Base-by-base conservation (phyloP, 2,888 invertebrate species). In the Cylloceria caligata region DNA sequence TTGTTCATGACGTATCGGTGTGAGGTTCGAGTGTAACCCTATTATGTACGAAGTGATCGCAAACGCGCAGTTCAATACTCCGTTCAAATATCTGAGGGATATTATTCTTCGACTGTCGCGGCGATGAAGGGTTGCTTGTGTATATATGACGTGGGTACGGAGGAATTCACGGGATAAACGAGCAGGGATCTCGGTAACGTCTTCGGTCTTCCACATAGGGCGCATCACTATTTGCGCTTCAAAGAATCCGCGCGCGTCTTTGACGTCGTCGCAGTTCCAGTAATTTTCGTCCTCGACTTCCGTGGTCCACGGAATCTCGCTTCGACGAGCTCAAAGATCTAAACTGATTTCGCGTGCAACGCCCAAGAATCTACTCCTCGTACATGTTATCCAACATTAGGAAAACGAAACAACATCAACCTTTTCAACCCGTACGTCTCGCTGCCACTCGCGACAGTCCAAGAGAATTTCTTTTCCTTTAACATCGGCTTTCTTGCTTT, bases 211-310 rank as follows among this genome's bases (percentile, higher is more conserved):
- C 64, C 42, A 67, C 57, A 42, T 74, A 21, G 62, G 80, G 74
- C 69, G 52, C 68, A 62, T 73, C 68, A 45, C 49, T 47, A 62
- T 81, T 81, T 81, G 73, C 73, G 68, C 81, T 69, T 81, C 77
- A 68, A 73, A 81, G 81, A 73, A 73, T 76, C 42, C 39, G 19
- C 72, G 21, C 47, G 36, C n/a, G 42, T 73, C 81, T 81, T 81
- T 81, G 81, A 81, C 77, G 77, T 62, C 36, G 21, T 52, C 36
- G 21, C 34, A 21, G 49, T 64, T 24, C 49, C 36, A 34, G 68
- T 52, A 52, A 52, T 69, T 65, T 73, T 77, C 72, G 62, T 77
- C 67, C 72, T 68, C 52, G 81, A 68, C 76, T 76, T 65, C 67
- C 76, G 64, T 45, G 45, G 65, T 52, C 76, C 76, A 60, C 16